Conservation (phyloP, 2,888 invertebrate species). For the Zootermopsis nevadensis region DNA sequence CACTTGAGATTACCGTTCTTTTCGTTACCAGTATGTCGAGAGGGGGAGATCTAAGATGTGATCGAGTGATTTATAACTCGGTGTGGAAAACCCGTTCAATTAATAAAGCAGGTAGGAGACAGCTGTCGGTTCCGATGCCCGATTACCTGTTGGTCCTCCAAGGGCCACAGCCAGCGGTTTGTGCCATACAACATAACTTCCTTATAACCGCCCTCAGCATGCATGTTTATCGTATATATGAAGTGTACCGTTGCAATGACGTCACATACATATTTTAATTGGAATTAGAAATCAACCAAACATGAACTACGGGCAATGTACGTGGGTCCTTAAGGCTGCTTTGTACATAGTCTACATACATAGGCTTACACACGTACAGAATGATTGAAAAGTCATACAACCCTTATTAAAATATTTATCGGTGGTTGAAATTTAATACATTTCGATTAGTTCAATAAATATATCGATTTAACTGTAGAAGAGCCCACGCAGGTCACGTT, state of each 20-base stretch:
- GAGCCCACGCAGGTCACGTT: too few relatives aligned
- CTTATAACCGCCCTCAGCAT: slow-evolving; percentile 8
- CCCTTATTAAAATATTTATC: too few relatives aligned
- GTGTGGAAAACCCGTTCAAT: slow-evolving; percentile 42
- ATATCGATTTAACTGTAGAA: too few relatives aligned
- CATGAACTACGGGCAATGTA: neutral
- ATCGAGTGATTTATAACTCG: slow-evolving; percentile 39
- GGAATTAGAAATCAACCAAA: slow-evolving; percentile 10
- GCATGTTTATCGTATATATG: neutral
- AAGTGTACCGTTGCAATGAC: slow-evolving; percentile 21
- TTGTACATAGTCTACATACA: too few relatives aligned
- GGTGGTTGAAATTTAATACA: too few relatives aligned
- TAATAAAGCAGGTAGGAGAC: slow-evolving; percentile 36
- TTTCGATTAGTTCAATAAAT: too few relatives aligned
- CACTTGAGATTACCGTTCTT: slow-evolving; percentile 4
- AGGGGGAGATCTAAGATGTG: slow-evolving; percentile 20
- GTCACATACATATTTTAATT: neutral
- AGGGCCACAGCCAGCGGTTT: slow-evolving; percentile 10
- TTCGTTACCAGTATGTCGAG: slow-evolving; percentile 20
- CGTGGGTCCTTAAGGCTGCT: neutral
- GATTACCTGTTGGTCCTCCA: slow-evolving; percentile 30
- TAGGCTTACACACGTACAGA: too few relatives aligned
- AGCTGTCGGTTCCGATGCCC: slow-evolving; percentile 37
- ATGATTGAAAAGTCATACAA: too few relatives aligned
- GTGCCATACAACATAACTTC: neutral